Conservation (phyloP, 2,113 vertebrate species). For the Nycticorax nycticorax region DNA sequence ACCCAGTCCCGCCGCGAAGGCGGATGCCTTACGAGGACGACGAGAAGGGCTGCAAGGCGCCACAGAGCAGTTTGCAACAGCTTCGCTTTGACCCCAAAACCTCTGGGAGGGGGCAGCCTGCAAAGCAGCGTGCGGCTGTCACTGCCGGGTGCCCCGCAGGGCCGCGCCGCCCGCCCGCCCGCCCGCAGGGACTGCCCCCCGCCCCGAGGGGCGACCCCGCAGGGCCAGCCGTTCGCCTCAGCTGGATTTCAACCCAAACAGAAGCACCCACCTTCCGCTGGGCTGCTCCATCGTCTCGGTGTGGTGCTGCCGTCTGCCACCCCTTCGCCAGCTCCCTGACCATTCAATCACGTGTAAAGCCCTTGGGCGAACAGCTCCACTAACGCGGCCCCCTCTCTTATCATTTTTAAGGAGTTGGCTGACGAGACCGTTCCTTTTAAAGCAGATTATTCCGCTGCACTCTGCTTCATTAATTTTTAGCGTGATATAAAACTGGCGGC, state of each 20-base stretch:
- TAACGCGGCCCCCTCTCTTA: not conserved
- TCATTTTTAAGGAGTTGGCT: not conserved
- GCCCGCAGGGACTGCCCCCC: not conserved
- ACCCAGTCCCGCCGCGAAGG: not conserved
- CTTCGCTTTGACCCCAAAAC: not conserved
- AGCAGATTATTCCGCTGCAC: not conserved
- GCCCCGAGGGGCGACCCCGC: not conserved
- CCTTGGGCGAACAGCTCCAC: not conserved
- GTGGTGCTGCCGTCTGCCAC: not conserved
- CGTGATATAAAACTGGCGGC: not conserved
- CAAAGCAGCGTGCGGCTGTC: not conserved
- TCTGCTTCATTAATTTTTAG: constrained; percentile 8
- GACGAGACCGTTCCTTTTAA: not conserved
- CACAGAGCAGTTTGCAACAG: not conserved
- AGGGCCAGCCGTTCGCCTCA: not conserved
- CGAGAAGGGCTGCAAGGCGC: not conserved
- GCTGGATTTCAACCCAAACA: not conserved
- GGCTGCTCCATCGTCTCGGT: not conserved
- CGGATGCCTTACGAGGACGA: not conserved
- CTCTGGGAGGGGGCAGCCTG: not conserved
- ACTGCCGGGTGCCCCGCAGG: no score
- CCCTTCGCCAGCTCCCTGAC: not conserved
- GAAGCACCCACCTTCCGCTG: not conserved
- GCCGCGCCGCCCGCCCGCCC: not conserved
- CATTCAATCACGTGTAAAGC: not conserved